These are phyloP conservation scores for Malurus cyaneus DNA, from an alignment of 2,113 vertebrate genomes.

Conservation along the genomic window DNA sequence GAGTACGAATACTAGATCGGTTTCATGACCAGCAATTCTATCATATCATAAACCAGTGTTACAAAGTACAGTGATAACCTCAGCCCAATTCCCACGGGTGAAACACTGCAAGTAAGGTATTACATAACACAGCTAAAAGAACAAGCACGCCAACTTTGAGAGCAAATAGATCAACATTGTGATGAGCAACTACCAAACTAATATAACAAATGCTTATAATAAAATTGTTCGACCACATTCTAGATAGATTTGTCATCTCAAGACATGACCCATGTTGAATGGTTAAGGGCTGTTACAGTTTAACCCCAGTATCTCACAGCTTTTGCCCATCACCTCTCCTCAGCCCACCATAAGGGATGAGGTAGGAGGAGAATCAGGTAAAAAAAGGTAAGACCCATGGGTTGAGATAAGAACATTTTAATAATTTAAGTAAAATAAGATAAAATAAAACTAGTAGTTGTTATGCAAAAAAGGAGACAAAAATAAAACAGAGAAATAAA, in stretches of 20 bases:
- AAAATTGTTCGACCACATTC: not conserved
- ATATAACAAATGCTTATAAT: not conserved
- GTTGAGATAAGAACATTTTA: not conserved
- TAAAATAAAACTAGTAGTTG: not conserved
- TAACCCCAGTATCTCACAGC: not conserved
- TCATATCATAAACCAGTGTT: not conserved
- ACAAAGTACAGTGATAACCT: not conserved
- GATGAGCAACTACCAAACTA: not conserved
- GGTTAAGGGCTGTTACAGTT: not conserved
- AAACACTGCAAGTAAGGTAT: not conserved
- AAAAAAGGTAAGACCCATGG: not conserved
- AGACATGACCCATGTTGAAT: not conserved
- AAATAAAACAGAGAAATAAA: not conserved
- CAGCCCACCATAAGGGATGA: not conserved
- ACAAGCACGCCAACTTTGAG: not conserved
- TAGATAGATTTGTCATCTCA: not conserved
- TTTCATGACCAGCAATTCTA: not conserved
- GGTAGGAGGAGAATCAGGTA: not conserved
- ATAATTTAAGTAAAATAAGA: not conserved
- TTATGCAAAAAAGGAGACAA: not conserved
- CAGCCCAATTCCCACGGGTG: not conserved
- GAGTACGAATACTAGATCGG: not conserved
- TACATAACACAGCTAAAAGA: not conserved
- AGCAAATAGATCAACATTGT: not conserved
- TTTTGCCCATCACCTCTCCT: not conserved